Evolutionary conservation across 2,113 vertebrate genomes (phyloP).

Genomic region (Cynocephalus volans): DNA sequence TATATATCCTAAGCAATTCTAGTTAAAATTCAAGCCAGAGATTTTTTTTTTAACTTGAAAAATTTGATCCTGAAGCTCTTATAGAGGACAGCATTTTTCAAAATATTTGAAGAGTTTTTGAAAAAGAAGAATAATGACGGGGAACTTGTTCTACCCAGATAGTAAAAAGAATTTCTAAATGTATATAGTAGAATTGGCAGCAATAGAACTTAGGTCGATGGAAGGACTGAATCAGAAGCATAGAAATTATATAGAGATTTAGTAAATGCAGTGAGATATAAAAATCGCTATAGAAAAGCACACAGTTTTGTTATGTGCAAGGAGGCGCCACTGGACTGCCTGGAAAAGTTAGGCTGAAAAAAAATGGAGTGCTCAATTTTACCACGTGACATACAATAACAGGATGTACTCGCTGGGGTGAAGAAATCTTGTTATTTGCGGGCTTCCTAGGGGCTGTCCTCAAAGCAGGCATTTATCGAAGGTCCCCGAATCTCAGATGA

Average conservation of each 20-base stretch:
- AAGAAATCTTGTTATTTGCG: not conserved
- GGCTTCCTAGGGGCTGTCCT: not conserved
- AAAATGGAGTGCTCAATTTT: not conserved
- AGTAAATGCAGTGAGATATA: not conserved
- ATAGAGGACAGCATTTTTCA: not conserved
- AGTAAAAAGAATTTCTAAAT: not conserved
- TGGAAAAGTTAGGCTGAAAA: not conserved
- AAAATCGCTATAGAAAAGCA: not conserved
- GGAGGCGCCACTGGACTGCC: not conserved
- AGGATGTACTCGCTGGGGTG: not conserved
- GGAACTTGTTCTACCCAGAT: not conserved
- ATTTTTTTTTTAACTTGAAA: not conserved
- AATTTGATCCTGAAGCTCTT: not conserved
- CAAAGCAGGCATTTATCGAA: not conserved
- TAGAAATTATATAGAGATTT: not conserved
- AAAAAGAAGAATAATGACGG: not conserved
- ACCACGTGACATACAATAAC: no score
- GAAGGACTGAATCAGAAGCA: not conserved
- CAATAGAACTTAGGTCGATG: not conserved
- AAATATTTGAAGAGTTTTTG: not conserved
- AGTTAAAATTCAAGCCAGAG: not conserved
- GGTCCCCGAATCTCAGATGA: not conserved
- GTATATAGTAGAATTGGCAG: not conserved
- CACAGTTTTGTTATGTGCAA: not conserved
- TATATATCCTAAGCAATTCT: not conserved